These are phyloP conservation scores for Cryptomyrus ogoouensis DNA, from an alignment of 2,113 vertebrate genomes.

Conservation along the genomic window DNA sequence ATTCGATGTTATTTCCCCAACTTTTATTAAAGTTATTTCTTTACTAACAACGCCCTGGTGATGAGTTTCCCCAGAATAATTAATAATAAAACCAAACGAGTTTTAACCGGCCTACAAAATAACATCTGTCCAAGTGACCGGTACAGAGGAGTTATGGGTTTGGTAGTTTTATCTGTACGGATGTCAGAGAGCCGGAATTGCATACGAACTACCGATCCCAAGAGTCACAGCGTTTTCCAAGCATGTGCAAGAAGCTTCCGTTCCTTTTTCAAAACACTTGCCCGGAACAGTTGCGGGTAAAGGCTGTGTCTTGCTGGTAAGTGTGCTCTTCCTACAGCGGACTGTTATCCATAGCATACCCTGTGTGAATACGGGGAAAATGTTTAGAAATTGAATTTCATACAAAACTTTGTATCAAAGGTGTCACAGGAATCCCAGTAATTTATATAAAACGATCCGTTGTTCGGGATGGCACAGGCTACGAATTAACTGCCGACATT, in stretches of 20 bases:
- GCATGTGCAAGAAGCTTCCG: neutral
- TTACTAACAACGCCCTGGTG: neutral
- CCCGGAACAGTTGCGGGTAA: neutral
- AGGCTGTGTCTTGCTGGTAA: conserved; percentile 15
- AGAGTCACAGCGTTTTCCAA: neutral
- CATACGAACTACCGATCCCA: conserved; percentile 30
- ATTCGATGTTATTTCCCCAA: neutral
- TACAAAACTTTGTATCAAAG: neutral
- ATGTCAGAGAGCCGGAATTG: neutral
- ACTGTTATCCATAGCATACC: neutral
- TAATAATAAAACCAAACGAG: neutral
- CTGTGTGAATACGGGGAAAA: neutral
- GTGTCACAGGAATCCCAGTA: neutral
- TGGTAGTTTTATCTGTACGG: conserved; percentile 34
- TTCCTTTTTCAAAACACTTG: conserved; percentile 30
- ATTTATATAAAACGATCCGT: neutral
- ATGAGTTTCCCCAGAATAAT: neutral
- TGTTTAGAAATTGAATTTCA: neutral
- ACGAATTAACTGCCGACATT: neutral
- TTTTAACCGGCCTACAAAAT: neutral
- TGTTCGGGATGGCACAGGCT: neutral
- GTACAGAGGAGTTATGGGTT: neutral
- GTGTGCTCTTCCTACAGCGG: neutral
- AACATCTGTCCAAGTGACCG: neutral
- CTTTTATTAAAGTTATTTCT: neutral